Evolutionary conservation across 1,140 invertebrate genomes (phyloP).

Genomic region (Carposina sasakii): DNA sequence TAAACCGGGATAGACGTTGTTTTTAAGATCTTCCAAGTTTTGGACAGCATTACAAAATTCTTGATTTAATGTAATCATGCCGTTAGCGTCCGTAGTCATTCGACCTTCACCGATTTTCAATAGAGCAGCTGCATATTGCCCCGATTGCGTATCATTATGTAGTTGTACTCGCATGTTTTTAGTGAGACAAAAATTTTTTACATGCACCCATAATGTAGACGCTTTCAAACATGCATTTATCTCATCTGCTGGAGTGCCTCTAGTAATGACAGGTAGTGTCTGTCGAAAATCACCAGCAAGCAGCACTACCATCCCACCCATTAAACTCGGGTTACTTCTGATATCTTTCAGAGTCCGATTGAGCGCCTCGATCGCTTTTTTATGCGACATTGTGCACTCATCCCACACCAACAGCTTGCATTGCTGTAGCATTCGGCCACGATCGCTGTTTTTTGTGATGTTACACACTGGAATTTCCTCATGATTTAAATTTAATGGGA

Average conservation of each 20-base stretch:
- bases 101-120: slow-evolving; percentile 32
- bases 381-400: slow-evolving; percentile 53
- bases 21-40: slow-evolving; percentile 20
- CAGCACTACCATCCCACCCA: slow-evolving; percentile 28
- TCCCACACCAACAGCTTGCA: slow-evolving; percentile 53
- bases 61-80: slow-evolving; percentile 26
- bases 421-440: slow-evolving; percentile 26
- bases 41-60: slow-evolving; percentile 36
- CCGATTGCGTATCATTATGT: slow-evolving; percentile 26
- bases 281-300: slow-evolving; percentile 68
- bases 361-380: slow-evolving; percentile 44
- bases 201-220: slow-evolving; percentile 36
- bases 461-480: slow-evolving; percentile 28
- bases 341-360: slow-evolving; percentile 46
- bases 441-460: slow-evolving; percentile 24
- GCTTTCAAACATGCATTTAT: slow-evolving; percentile 49
- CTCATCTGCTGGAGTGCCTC: slow-evolving; percentile 60
- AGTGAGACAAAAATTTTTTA: slow-evolving; percentile 21
- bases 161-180: slow-evolving; percentile 35
- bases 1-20: slow-evolving; percentile 22
- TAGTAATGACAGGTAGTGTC: slow-evolving; percentile 61
- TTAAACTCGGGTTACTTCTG: slow-evolving; percentile 13
- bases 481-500: slow-evolving; percentile 30
- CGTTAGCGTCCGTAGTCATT: slow-evolving; percentile 20
- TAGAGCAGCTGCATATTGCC: slow-evolving; percentile 26